Percentiles rank a stretch among this genome's conserved stretches.
Evolutionary conservation across 2,888 invertebrate species (phyloP).

Genomic region (Ormyrus labotus): DNA sequence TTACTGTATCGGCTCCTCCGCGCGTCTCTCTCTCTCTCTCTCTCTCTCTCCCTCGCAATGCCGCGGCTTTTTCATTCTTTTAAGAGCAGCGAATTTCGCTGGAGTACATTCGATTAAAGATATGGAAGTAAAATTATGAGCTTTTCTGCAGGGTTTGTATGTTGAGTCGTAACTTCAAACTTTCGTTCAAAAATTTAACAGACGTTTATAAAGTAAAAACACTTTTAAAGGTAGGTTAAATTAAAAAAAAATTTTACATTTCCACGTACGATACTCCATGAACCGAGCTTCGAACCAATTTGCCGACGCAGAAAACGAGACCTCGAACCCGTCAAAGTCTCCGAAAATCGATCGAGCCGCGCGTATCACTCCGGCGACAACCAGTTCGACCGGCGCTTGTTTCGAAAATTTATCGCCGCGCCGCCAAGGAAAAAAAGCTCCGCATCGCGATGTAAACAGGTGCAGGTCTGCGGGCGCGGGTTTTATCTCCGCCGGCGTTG

Average conservation of each 20-base stretch:
- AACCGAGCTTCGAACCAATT: no score
- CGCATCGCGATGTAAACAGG: slow-evolving; percentile 21
- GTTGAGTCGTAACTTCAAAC: no score
- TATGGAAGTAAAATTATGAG: no score
- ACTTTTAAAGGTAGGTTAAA: no score
- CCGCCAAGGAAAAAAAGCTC: not conserved
- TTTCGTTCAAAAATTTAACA: no score
- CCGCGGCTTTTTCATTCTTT: slow-evolving; percentile 14
- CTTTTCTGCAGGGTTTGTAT: no score
- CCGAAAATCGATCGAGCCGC: not conserved
- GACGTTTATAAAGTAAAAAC: no score
- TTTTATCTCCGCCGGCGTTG: slow-evolving; percentile 17
- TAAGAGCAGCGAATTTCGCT: slow-evolving; percentile 1
- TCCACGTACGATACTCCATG: no score
- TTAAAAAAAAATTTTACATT: no score
- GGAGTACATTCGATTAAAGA: not conserved
- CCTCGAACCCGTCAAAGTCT: no score
- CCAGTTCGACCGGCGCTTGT: not conserved
- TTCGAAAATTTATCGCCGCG: no score
- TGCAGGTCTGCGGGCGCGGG: not conserved
- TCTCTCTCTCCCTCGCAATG: not conserved
- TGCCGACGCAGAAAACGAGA: no score
- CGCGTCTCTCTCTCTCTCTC: not conserved
- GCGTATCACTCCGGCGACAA: not conserved
- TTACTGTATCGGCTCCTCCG: not conserved